These are phyloP conservation scores for Deroplatys truncata DNA, from an alignment of 2,888 invertebrate genomes.

Conservation along the genomic window DNA sequence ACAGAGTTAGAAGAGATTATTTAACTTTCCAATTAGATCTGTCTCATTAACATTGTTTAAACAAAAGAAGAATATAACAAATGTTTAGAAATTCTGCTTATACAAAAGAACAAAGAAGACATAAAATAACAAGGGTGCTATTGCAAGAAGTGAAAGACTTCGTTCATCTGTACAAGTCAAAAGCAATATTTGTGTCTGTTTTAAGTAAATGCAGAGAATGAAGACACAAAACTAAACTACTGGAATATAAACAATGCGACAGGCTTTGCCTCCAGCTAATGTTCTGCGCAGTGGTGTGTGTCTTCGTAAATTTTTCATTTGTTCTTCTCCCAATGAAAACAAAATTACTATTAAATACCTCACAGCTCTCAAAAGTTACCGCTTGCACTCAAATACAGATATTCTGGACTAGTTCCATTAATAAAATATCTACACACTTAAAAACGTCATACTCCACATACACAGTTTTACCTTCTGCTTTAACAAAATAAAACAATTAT, in stretches of 20 bases:
- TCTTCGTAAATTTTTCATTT: not conserved
- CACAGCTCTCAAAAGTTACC: slow-evolving; percentile 1
- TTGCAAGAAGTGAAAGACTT: not conserved
- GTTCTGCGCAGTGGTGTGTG: not conserved
- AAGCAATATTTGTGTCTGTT: not conserved
- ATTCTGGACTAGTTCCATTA: slow-evolving; percentile 24
- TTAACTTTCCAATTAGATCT: not conserved
- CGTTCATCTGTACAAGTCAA: not conserved
- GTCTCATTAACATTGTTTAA: not conserved
- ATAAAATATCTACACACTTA: slow-evolving; percentile 21
- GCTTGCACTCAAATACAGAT: slow-evolving; percentile 20
- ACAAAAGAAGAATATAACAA: not conserved
- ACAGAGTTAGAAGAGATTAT: not conserved
- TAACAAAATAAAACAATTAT: slow-evolving; percentile 25
- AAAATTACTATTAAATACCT: not conserved
- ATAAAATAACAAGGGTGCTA: not conserved
- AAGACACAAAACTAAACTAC: not conserved
- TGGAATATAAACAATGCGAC: not conserved
- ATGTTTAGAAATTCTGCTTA: not conserved
- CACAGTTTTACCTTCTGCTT: slow-evolving; percentile 13
- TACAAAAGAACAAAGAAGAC: not conserved
- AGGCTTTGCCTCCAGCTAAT: not conserved
- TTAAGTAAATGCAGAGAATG: not conserved
- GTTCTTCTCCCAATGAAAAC: not conserved
- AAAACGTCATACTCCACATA: not conserved